Evolutionary conservation across 2,888 invertebrate species (phyloP).

Genomic region (Sinhomidia bicolor): DNA sequence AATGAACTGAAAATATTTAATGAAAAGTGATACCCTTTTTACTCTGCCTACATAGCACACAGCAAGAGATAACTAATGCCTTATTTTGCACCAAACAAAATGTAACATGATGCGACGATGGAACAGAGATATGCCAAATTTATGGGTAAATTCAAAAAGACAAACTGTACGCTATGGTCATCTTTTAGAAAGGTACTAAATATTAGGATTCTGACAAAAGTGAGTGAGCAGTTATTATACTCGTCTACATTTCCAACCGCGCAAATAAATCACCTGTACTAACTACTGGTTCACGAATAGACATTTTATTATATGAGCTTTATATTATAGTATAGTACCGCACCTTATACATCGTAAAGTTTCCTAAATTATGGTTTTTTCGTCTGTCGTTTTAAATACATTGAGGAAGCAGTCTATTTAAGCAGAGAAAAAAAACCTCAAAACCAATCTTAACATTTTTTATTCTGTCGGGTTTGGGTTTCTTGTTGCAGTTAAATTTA

Average conservation of each 20-base stretch:
- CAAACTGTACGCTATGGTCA: not conserved
- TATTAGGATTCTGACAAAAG: not conserved
- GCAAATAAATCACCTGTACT: slow-evolving; percentile 5
- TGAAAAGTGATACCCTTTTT: slow-evolving; percentile 18
- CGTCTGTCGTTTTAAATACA: not conserved
- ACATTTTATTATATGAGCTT: no score
- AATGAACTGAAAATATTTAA: not conserved
- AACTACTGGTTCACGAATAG: slow-evolving; percentile 3
- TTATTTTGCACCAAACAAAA: not conserved
- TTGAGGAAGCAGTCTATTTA: not conserved
- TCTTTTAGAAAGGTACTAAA: slow-evolving; percentile 1
- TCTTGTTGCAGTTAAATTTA: not conserved
- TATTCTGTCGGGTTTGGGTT: not conserved
- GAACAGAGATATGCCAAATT: not conserved
- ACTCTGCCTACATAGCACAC: not conserved
- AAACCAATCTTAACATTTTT: not conserved
- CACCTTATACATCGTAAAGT: not conserved
- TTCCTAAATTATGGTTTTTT: not conserved
- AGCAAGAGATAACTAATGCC: not conserved
- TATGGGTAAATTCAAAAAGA: not conserved
- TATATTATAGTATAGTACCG: no score
- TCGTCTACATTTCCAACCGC: slow-evolving; percentile 6
- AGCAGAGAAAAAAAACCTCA: no score
- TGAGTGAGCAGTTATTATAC: not conserved
- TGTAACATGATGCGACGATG: slow-evolving; percentile 12